Conservation (phyloP, 2,888 invertebrate species). For the Rapana venosa region DNA sequence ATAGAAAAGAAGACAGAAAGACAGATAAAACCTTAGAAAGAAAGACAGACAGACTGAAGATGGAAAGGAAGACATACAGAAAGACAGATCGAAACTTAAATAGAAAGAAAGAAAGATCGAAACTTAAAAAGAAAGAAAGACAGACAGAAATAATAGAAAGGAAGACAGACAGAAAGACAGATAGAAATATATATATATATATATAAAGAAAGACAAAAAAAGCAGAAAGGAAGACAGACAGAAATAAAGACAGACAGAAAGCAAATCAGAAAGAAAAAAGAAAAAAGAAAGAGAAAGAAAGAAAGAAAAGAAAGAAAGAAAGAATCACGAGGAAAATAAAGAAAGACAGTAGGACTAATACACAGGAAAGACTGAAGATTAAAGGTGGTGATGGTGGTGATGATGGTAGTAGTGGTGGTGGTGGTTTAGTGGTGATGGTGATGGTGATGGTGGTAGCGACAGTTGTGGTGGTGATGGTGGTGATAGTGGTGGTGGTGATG, state of each 20-base stretch:
- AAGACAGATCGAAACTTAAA: background rate
- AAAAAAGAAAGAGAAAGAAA: background rate
- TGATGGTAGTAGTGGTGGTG: too few relatives aligned
- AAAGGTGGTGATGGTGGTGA: too few relatives aligned
- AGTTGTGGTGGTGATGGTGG: constrained; percentile 42
- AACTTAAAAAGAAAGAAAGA: background rate
- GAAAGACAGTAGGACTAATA: background rate
- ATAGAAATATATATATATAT: background rate
- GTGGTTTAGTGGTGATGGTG: too few relatives aligned
- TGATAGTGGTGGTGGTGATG: constrained; percentile 43
- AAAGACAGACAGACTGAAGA: too few relatives aligned
- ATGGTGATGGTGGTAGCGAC: constrained; percentile 32
- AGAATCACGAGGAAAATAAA: background rate
- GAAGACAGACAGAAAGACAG: background rate
- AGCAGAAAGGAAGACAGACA: background rate
- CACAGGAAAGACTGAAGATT: too few relatives aligned
- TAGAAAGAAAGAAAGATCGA: background rate
- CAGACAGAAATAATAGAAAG: background rate
- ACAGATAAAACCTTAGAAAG: too few relatives aligned
- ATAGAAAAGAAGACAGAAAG: too few relatives aligned
- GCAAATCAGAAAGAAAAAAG: too few relatives aligned
- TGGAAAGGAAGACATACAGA: background rate
- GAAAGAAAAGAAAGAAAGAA: background rate
- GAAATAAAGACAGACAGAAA: too few relatives aligned
- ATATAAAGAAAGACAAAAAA: background rate